A percentile compares a stretch with the other conserved stretches of the same genome.
Evolutionary conservation across 2,113 vertebrate genomes (phyloP).

Genomic region (western clawed frog (Xenopus tropicalis)): UCB_Xtro_10.0 CM004444.2:118500501-118501000

Average conservation of each 20-base stretch:
- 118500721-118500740: neutral
- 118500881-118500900: slow-evolving; percentile 12
- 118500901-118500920: slow-evolving; percentile 21
- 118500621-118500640: too few species aligned
- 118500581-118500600: too few species aligned
- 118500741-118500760: neutral
- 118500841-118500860: slow-evolving; percentile 21
- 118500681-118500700: neutral
- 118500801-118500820: neutral
- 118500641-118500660: too few species aligned
- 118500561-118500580: too few species aligned
- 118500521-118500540: too few species aligned
- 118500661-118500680: neutral
- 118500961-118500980: slow-evolving; percentile 35
- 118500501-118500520: too few species aligned
- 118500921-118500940: neutral
- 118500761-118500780: slow-evolving; percentile 1
- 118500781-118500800: neutral
- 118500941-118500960: slow-evolving; percentile 28
- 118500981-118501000: slow-evolving; percentile 6
- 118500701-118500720: neutral
- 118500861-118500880: slow-evolving; percentile 11
- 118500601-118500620: too few species aligned
- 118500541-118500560: too few species aligned
- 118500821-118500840: slow-evolving; percentile 43